phyloP scores from a whole-genome alignment of 2,113 vertebrate species.

The Herpetotheres cachinnans region DNA sequence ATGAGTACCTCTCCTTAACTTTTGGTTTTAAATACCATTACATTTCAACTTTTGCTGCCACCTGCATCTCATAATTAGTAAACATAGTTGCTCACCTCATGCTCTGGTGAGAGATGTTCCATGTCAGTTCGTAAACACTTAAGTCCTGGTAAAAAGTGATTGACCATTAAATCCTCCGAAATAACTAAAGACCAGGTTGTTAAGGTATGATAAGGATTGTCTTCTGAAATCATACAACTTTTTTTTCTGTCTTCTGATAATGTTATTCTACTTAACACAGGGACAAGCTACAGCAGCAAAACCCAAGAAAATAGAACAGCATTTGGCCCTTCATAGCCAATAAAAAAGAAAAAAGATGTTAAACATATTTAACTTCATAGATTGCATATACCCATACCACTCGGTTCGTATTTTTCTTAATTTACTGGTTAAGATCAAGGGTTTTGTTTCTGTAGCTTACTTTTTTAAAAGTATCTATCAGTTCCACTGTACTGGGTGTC shows the following conservation, averaged over 20 bases:
- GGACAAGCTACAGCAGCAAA: neutral
- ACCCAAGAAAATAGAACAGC: neutral
- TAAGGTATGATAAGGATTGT: slow-evolving; percentile 69
- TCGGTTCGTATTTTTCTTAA: neutral
- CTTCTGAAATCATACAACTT: neutral
- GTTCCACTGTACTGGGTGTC: neutral
- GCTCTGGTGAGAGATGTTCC: slow-evolving; percentile 97
- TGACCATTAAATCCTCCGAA: slow-evolving; percentile 98
- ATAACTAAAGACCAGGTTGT: slow-evolving; percentile 83
- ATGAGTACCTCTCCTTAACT: neutral
- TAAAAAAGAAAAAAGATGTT: neutral
- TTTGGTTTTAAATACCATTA: neutral
- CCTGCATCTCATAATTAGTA: neutral
- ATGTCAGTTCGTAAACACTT: slow-evolving; percentile 94
- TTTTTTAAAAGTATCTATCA: neutral
- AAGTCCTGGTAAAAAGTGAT: slow-evolving; percentile 96
- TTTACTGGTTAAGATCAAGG: neutral
- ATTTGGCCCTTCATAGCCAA: neutral
- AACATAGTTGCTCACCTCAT: slow-evolving; percentile 82
- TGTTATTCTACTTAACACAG: neutral
- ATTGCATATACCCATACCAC: neutral
- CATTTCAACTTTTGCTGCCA: neutral
- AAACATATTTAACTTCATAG: neutral
- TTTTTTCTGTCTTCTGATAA: neutral
- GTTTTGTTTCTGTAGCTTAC: neutral